phyloP scores from a whole-genome alignment of 2,888 invertebrate genomes.

The Trichopria drosophilae region DNA sequence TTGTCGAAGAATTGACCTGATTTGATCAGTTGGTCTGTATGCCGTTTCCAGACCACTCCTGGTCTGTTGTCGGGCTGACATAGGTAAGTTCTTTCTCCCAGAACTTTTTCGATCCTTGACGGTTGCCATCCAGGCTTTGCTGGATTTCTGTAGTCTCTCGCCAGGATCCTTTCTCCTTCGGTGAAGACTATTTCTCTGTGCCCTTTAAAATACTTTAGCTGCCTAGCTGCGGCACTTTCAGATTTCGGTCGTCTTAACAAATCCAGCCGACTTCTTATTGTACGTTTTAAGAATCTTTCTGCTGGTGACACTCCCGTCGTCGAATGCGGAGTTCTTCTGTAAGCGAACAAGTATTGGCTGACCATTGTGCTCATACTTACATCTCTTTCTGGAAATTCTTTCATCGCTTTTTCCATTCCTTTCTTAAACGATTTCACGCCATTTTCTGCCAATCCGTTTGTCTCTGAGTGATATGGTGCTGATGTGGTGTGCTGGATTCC shows the following conservation, averaged over 20 bases:
- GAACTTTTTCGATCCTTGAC: neutral
- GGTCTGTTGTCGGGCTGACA: neutral
- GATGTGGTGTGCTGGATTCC: neutral
- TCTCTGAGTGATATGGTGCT: neutral
- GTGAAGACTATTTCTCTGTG: neutral
- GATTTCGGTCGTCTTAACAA: neutral
- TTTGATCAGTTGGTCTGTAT: neutral
- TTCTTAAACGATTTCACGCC: neutral
- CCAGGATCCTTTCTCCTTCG: neutral
- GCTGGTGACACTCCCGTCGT: neutral
- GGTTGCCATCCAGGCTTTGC: neutral
- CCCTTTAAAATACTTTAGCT: neutral
- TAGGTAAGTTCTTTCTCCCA: neutral
- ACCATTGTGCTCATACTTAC: neutral
- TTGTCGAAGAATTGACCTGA: neutral
- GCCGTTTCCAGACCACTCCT: neutral
- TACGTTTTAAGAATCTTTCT: neutral
- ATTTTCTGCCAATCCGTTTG: neutral
- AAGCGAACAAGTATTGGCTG: neutral
- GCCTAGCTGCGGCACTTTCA: neutral
- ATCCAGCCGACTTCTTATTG: neutral
- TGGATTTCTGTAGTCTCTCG: neutral
- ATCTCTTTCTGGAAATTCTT: neutral
- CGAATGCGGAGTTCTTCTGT: neutral
- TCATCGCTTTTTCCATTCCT: neutral